A percentile compares a stretch with the other conserved stretches of the same genome.
Evolutionary conservation across 2,888 invertebrate species (phyloP).

Genomic region (Drosophila colorata): DNA sequence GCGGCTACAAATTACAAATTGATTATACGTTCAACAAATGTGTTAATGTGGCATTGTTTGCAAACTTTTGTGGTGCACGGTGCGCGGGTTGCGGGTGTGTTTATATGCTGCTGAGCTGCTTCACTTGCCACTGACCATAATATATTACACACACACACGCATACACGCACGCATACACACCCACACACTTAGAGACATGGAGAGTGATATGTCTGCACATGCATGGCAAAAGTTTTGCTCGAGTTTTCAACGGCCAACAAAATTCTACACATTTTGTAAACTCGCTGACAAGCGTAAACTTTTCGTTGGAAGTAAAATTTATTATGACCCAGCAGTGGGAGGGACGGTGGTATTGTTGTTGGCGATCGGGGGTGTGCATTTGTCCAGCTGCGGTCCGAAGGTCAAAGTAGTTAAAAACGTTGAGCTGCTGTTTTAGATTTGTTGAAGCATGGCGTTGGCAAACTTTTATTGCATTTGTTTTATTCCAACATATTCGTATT

Average conservation of each 20-base stretch:
- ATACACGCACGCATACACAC: slow-evolving; percentile 15
- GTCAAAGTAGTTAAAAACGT: slow-evolving; percentile 72
- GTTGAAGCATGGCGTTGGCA: slow-evolving; percentile 44
- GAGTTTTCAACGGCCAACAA: slow-evolving; percentile 60
- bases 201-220: slow-evolving; percentile 72
- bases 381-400: slow-evolving; percentile 58
- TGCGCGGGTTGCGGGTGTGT: background rate
- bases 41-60: slow-evolving; percentile 82
- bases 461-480: slow-evolving; percentile 56
- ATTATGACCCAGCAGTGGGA: slow-evolving; percentile 53
- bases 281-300: slow-evolving; percentile 76
- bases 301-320: slow-evolving; percentile 64
- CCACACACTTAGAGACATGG: slow-evolving; percentile 8
- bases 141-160: slow-evolving; percentile 60
- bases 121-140: slow-evolving; percentile 70
- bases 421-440: slow-evolving; percentile 63
- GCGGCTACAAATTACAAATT: slow-evolving; percentile 82
- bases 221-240: slow-evolving; percentile 60
- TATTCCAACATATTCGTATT: slow-evolving; percentile 34
- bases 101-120: slow-evolving; percentile 39
- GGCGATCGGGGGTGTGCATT: background rate
- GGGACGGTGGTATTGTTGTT: background rate
- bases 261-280: slow-evolving; percentile 62
- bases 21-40: slow-evolving; percentile 82
- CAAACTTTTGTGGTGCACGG: slow-evolving; percentile 66